These are phyloP conservation scores for Suillia variegata DNA, from an alignment of 2,888 invertebrate genomes.

Conservation along the genomic window DNA sequence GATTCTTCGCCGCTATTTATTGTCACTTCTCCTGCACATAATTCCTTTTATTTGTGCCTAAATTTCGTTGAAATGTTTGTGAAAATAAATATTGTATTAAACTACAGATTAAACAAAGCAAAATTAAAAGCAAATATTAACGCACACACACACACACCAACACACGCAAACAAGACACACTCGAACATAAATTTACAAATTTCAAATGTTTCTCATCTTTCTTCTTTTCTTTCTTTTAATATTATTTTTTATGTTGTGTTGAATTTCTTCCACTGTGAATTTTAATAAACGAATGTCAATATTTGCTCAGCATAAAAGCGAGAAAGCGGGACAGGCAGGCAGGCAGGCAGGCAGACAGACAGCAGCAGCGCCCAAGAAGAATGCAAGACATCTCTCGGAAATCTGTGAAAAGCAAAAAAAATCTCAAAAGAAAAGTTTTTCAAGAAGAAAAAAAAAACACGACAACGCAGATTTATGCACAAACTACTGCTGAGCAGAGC, in stretches of 20 bases:
- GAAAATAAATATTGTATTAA: slow-evolving; percentile 53
- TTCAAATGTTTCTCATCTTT: background rate
- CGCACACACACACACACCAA: slow-evolving; percentile 41
- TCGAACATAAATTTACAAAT: no score
- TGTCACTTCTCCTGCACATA: no score
- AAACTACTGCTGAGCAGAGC: no score
- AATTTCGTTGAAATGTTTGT: background rate
- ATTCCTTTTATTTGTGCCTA: background rate
- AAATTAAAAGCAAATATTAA: slow-evolving; percentile 55
- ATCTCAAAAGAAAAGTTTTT: background rate
- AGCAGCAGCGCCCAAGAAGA: no score
- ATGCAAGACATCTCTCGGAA: background rate
- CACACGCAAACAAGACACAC: slow-evolving; percentile 37
- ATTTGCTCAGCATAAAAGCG: slow-evolving; percentile 54
- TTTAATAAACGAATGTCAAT: slow-evolving; percentile 56
- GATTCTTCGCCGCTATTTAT: no score
- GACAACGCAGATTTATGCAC: no score
- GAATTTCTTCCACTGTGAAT: slow-evolving; percentile 43
- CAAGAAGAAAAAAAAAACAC: background rate
- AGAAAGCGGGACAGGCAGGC: no score
- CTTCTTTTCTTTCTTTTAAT: slow-evolving; percentile 2
- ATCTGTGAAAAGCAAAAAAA: no score
- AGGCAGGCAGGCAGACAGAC: no score
- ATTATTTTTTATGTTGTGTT: slow-evolving; percentile 16
- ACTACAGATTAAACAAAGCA: slow-evolving; percentile 56